Base-by-base conservation (phyloP, 2,888 invertebrate genomes). In the Drosophila mercatorum region DNA sequence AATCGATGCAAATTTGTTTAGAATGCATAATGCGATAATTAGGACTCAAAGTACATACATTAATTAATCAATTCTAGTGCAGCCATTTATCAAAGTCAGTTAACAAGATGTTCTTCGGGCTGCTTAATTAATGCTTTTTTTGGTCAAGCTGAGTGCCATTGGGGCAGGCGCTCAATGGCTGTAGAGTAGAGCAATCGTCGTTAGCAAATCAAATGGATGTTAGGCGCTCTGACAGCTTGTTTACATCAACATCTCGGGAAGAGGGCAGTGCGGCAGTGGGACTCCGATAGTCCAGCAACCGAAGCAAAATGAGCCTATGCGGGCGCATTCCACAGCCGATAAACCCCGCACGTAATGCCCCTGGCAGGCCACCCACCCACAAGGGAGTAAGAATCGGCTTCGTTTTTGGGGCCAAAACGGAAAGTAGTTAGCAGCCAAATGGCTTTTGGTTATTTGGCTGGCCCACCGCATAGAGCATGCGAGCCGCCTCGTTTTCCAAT, bases 191-290 rank as follows among this genome's bases (percentile, higher is more conserved):
- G 53, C 60, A 66, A 66, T 64, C 75, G 70, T 74, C 70, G 62
- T 73, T 68, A 68, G 66, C 71, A 77, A 81, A 80, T 83, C 82
- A 85, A 88, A 85, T 81, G 72, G 75, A 74, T 85, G 80, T 78
- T 80, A 68, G 75, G 59, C 65, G 66, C 79, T 72, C 74, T 80
- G 83, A 86, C 85, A 88, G 88, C 86, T 86, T 86, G 88, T 86
- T 85, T 81, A 83, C 83, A 87, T 83, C 77, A 73, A 75, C 68
- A 68, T 68, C 78, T 68, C 57, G 51, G 66, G 52, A 51, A 62
- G 58, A 49, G 65, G 60, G 56, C 59, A 67, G 58, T 67, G 47
- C 55, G 70, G 58, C 53, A 56, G 69, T 38, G 57, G 60, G 26
- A 4, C 43, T 40, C 49, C 43, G 57, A 75, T 71, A 74, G 68